phyloP scores from a whole-genome alignment of 2,888 invertebrate species.

The Eretmocerus hayati region DNA sequence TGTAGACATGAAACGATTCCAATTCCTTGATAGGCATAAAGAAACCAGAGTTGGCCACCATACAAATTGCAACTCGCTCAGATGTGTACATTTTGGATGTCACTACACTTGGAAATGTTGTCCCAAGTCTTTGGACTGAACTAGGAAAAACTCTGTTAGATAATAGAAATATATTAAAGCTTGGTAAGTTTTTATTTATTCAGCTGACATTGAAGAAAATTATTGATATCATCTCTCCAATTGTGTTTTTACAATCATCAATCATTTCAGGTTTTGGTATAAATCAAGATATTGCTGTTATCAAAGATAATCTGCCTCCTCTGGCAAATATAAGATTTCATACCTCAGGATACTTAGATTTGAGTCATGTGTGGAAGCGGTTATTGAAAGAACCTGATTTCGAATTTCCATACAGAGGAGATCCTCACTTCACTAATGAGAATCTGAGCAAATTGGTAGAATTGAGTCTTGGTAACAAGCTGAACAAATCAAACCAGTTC shows the following conservation, averaged over 20 bases:
- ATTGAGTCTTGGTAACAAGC: slow-evolving; percentile 65
- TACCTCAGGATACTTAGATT: slow-evolving; percentile 54
- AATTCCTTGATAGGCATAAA: slow-evolving; percentile 51
- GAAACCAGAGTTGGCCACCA: slow-evolving; percentile 64
- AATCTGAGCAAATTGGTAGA: slow-evolving; percentile 70
- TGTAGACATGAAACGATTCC: too few relatives aligned
- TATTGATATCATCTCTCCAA: too few relatives aligned
- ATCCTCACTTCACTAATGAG: slow-evolving; percentile 52
- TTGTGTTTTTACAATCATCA: not conserved
- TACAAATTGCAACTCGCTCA: slow-evolving; percentile 72
- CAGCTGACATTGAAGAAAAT: too few relatives aligned
- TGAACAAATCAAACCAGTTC: slow-evolving; percentile 85
- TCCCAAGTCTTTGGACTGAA: slow-evolving; percentile 57
- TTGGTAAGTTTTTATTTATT: slow-evolving; percentile 49
- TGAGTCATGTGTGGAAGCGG: slow-evolving; percentile 55
- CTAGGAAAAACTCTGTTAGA: slow-evolving; percentile 62
- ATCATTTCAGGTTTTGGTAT: slow-evolving; percentile 52
- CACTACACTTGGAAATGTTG: slow-evolving; percentile 53
- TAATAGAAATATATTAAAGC: slow-evolving; percentile 71
- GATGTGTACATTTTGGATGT: slow-evolving; percentile 75
- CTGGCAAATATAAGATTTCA: slow-evolving; percentile 48
- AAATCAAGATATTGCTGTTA: slow-evolving; percentile 55
- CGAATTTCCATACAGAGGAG: slow-evolving; percentile 52
- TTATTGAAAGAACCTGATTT: slow-evolving; percentile 51
- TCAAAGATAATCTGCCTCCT: slow-evolving; percentile 54